Evolutionary conservation across 2,113 vertebrate genomes (phyloP).

Genomic region (Bostrychus sinensis): DNA sequence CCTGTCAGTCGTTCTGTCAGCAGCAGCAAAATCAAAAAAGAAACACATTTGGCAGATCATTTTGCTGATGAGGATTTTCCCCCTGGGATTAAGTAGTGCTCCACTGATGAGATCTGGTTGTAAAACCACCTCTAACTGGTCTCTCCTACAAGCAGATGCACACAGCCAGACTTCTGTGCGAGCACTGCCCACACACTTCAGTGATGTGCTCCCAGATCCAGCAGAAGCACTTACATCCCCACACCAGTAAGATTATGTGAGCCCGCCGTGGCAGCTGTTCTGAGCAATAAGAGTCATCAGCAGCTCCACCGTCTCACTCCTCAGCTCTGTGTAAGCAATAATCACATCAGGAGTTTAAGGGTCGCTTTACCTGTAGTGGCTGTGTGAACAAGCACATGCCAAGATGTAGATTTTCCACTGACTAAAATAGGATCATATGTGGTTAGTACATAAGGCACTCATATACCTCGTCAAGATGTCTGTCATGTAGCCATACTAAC

Average conservation of each 20-base stretch:
- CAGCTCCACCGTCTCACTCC: not conserved
- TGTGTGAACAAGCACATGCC: conserved; percentile 28
- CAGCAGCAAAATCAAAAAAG: too few species aligned
- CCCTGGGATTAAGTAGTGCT: too few species aligned
- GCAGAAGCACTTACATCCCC: not conserved
- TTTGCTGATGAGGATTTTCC: too few species aligned
- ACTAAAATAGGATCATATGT: not conserved
- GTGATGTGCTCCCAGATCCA: not conserved
- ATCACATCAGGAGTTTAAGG: not conserved
- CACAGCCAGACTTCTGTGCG: too few species aligned
- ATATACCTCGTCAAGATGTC: not conserved
- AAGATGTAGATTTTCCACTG: conserved; percentile 7
- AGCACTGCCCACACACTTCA: too few species aligned
- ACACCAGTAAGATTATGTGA: not conserved
- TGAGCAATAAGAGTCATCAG: not conserved
- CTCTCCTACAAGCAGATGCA: too few species aligned
- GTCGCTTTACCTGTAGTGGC: not conserved
- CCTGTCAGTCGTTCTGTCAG: too few species aligned
- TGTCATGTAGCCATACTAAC: not conserved
- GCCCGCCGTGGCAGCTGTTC: not conserved
- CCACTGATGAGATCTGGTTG: too few species aligned
- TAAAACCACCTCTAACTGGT: too few species aligned
- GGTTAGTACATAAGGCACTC: not conserved
- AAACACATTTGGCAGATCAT: too few species aligned
- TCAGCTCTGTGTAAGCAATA: conserved; percentile 10